phyloP scores from a whole-genome alignment of 2,888 invertebrate genomes.

The Abrostola tripartita region DNA sequence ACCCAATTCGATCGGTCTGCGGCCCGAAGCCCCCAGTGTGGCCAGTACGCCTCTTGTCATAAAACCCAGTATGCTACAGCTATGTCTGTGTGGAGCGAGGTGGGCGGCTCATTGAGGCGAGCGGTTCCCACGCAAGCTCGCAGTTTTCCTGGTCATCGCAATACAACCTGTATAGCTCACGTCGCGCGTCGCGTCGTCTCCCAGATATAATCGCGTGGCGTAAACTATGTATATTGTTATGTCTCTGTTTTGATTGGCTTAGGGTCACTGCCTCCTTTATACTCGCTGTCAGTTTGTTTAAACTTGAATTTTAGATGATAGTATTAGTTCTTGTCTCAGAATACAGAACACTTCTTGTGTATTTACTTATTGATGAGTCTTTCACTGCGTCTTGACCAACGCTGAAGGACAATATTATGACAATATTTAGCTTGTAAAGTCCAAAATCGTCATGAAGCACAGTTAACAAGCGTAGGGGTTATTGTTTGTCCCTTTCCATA shows the following conservation, averaged over 20 bases:
- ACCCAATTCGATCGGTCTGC: neutral
- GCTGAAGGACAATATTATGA: neutral
- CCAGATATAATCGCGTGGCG: constrained; percentile 18
- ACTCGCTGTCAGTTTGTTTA: constrained; percentile 3
- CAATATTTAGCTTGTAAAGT: neutral
- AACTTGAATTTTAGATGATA: neutral
- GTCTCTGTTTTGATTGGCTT: constrained; percentile 30
- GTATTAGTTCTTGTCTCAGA: neutral
- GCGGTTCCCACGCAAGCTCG: constrained; percentile 49
- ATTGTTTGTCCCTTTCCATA: neutral
- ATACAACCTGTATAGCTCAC: constrained; percentile 14
- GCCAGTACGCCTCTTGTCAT: constrained; percentile 10
- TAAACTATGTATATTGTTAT: constrained; percentile 44
- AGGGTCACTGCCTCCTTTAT: constrained; percentile 45
- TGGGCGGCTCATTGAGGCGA: constrained; percentile 60
- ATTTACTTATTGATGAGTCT: neutral
- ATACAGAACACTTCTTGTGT: too few species aligned
- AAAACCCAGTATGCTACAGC: constrained; percentile 4
- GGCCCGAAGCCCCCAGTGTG: neutral
- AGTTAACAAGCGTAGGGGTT: neutral
- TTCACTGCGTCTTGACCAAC: neutral
- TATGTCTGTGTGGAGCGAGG: constrained; percentile 20
- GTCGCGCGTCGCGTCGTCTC: constrained; percentile 29
- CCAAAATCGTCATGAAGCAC: neutral
- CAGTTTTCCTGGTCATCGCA: constrained; percentile 43